A percentile compares a stretch with the other conserved stretches of the same genome.
Conservation (phyloP, 2,888 invertebrate species). For the Habroteleia sp. region DNA sequence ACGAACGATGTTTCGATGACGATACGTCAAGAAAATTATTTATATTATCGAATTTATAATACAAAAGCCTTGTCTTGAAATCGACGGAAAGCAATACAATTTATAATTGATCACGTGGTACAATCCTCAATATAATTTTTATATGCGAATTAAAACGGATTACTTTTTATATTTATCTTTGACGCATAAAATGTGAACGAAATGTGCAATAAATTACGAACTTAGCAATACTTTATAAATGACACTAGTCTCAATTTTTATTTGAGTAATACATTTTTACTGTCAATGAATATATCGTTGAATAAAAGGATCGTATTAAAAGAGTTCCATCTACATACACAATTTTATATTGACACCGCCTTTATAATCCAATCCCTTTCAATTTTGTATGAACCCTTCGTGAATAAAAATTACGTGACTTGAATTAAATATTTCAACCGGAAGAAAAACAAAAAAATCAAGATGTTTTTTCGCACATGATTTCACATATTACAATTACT, state of each 20-base stretch:
- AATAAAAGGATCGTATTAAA: constrained; percentile 45
- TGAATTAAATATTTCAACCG: constrained; percentile 32
- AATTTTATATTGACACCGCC: constrained; percentile 41
- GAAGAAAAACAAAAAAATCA: constrained; percentile 18
- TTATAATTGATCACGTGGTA: neutral
- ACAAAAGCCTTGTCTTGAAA: too few species aligned
- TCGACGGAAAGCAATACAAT: too few species aligned
- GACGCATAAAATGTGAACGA: constrained; percentile 3
- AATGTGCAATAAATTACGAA: constrained; percentile 10
- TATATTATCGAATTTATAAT: too few species aligned
- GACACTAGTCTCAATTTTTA: constrained; percentile 24
- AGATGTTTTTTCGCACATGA: neutral
- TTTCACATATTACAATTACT: too few species aligned
- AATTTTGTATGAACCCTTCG: constrained; percentile 44
- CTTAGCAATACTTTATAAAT: constrained; percentile 14
- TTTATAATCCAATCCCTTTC: constrained; percentile 35
- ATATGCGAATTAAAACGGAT: neutral
- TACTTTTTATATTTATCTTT: constrained; percentile 6
- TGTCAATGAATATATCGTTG: constrained; percentile 45
- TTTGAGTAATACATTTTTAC: constrained; percentile 35
- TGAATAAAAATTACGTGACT: constrained; percentile 44
- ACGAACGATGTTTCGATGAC: too few species aligned
- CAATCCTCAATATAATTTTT: constrained; percentile 1
- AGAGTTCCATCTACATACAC: constrained; percentile 20
- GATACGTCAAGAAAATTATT: too few species aligned